phyloP scores from a whole-genome alignment of 2,888 invertebrate species.

The Helleia helle region DNA sequence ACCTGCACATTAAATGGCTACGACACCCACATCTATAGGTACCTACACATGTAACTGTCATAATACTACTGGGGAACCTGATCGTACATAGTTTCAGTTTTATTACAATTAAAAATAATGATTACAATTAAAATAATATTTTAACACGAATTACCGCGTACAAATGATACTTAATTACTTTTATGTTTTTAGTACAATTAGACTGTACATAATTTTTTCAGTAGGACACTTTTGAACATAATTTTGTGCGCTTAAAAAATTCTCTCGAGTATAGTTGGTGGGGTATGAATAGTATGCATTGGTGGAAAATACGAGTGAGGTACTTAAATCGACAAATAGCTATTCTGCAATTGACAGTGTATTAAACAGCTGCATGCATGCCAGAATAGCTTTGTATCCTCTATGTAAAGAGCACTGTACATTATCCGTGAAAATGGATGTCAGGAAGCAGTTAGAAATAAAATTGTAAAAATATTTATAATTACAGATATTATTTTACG shows the following conservation, averaged over 20 bases:
- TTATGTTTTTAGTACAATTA: neutral
- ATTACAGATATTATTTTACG: too few relatives aligned
- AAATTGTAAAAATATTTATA: too few relatives aligned
- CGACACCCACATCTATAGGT: too few relatives aligned
- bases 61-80: too few relatives aligned
- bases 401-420: conserved; percentile 25
- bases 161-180: neutral
- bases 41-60: too few relatives aligned
- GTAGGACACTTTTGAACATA: neutral
- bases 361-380: conserved; percentile 66
- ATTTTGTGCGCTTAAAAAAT: conserved; percentile 7
- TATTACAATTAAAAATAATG: neutral
- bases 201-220: neutral
- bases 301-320: conserved; percentile 42
- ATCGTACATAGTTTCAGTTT: too few relatives aligned
- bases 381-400: conserved; percentile 47
- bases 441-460: too few relatives aligned
- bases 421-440: conserved; percentile 16
- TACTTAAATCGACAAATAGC: conserved; percentile 70
- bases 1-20: too few relatives aligned
- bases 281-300: conserved; percentile 38
- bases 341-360: conserved; percentile 69
- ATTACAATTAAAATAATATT: neutral
- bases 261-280: conserved; percentile 14
- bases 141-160: neutral